Conservation (phyloP, 2,888 invertebrate species). For the Tolmerus cingulatus region DNA sequence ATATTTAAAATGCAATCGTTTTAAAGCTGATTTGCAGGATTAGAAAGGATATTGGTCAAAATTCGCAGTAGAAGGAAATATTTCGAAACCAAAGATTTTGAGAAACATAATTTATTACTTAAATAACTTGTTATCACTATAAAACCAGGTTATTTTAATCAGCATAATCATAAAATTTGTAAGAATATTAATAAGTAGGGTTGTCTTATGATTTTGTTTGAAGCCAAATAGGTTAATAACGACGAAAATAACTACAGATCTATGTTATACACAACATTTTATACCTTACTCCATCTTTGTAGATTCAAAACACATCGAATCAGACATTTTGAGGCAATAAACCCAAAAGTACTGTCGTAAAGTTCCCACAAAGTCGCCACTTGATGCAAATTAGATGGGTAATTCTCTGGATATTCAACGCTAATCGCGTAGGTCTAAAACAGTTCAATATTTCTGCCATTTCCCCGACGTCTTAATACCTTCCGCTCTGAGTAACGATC, state of each 20-base stretch:
- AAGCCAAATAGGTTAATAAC: not conserved
- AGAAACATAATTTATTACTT: no score
- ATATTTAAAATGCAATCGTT: no score
- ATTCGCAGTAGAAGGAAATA: no score
- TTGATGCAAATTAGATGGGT: not conserved
- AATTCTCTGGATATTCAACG: not conserved
- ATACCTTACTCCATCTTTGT: not conserved
- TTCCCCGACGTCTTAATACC: not conserved
- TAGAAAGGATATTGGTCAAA: no score
- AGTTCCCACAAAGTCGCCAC: not conserved
- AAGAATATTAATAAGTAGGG: no score
- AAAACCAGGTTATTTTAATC: no score
- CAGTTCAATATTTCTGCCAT: slow-evolving; percentile 9
- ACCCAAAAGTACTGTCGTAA: not conserved
- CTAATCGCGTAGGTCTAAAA: slow-evolving; percentile 11
- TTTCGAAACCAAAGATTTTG: no score
- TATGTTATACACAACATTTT: not conserved
- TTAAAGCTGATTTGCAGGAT: no score
- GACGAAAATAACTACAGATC: not conserved
- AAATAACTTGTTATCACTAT: no score
- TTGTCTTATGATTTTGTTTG: no score
- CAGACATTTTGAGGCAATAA: not conserved
- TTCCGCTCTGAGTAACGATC: not conserved
- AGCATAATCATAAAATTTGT: no score
- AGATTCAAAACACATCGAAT: not conserved